A percentile compares a stretch with the other conserved stretches of the same genome.
Conservation (phyloP, 37 sponge, comb jelly and placozoan genomes). For the Dysidea cf. avara region DNA sequence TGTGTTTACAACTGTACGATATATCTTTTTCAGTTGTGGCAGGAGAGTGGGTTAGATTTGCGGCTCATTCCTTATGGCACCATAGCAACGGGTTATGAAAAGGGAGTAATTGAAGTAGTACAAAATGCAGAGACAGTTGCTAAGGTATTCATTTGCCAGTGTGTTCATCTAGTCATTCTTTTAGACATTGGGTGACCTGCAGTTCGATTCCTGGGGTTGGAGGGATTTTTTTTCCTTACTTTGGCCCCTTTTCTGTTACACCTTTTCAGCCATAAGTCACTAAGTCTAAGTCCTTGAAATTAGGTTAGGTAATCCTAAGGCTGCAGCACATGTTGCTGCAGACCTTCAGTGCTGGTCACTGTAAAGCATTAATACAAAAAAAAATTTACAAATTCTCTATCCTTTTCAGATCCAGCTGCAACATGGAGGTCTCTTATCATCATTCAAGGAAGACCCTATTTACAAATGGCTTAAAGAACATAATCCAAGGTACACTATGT, state of each 20-base stretch:
- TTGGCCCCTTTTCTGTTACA: too few relatives aligned
- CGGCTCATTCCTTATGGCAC: conserved; percentile 95
- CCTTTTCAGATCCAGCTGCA: conserved; percentile 66
- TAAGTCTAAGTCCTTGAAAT: too few relatives aligned
- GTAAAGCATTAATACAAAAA: too few relatives aligned
- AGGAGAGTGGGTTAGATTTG: conserved; percentile 79
- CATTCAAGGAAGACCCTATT: conserved; percentile 81
- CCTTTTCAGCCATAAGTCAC: too few relatives aligned
- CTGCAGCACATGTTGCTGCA: too few relatives aligned
- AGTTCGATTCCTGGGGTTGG: too few relatives aligned
- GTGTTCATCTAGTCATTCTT: neutral
- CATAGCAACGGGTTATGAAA: conserved; percentile 82
- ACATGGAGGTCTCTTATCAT: conserved; percentile 67
- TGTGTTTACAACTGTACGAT: neutral
- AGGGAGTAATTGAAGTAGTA: conserved; percentile 94
- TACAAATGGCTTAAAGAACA: conserved; percentile 78
- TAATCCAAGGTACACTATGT: conserved; percentile 66
- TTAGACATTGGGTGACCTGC: too few relatives aligned
- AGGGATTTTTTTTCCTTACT: too few relatives aligned
- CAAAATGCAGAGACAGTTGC: conserved; percentile 88
- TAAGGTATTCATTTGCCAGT: conserved; percentile 40
- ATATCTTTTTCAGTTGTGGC: conserved; percentile 59
- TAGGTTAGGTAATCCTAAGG: too few relatives aligned
- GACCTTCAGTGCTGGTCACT: neutral
- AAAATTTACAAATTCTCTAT: neutral